A percentile compares a stretch with the other conserved stretches of the same genome.
Conservation (phyloP, 37 sponge, comb jelly and placozoan species). For the Amphimedon queenslandica region DNA sequence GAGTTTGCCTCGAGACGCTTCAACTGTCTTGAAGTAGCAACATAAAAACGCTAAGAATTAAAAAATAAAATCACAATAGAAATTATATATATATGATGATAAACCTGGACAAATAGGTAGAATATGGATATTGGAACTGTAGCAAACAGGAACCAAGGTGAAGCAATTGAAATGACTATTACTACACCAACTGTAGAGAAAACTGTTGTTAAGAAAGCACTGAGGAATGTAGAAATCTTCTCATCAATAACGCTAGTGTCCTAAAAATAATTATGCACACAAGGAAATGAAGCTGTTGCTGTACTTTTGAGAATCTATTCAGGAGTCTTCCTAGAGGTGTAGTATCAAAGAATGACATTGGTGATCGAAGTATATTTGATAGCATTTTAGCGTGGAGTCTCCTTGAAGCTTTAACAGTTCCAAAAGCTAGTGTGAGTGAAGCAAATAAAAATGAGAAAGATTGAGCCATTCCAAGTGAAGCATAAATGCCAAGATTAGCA, state of each 20-base stretch:
- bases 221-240: conserved; percentile 62
- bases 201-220: conserved; percentile 49
- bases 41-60: no score
- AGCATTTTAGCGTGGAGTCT: no score
- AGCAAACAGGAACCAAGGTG: conserved; percentile 58
- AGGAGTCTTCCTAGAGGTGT: conserved; percentile 87
- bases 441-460: no score
- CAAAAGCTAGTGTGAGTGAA: no score
- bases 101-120: neutral
- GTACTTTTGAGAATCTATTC: conserved; percentile 92
- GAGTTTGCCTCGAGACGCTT: no score
- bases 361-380: conserved; percentile 65
- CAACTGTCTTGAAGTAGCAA: no score
- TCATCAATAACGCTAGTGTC: conserved; percentile 87
- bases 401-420: no score
- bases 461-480: no score
- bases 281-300: no score
- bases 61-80: no score
- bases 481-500: no score
- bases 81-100: no score
- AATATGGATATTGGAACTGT: conserved; percentile 8
- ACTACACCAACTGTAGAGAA: conserved; percentile 47
- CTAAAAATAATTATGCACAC: conserved; percentile 90
- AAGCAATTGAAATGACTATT: conserved; percentile 56
- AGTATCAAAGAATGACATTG: conserved; percentile 90